Base-by-base conservation (phyloP, 1,140 invertebrate species). In the Brachionus rubens region DNA sequence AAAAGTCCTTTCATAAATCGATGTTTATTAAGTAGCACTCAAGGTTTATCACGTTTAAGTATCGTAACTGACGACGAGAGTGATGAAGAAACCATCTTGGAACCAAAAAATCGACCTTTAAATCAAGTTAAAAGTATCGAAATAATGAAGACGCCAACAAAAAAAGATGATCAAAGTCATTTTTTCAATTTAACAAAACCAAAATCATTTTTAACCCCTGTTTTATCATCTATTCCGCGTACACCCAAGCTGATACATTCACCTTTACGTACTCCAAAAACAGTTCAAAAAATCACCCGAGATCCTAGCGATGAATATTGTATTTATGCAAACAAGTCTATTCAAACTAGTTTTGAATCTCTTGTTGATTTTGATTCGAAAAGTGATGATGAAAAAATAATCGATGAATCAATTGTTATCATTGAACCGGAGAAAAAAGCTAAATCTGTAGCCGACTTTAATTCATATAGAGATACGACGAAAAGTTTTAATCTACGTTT, bases 1-100 rank as follows among this genome's bases (percentile, higher is more conserved):
- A 72, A 50, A 54, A 72, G 30, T 16, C 33, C 33, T 33, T 72
- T 54, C 9, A 16, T 14, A 1, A 72, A 48, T 12, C 33, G 40
- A 33, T 9, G 33, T 3, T 54, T 30, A 4, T 12, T 72, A 1
- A 72, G 50, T 21, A 50, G 50, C 30, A 72, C 68, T 19, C 46
- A 72, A 72, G 43, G 65, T 10, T 24, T 47, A 12, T 72, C 68
- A 40, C 28, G 36, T n/a, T 12, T 41, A 50, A 54, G 30, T 19
- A 43, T 72, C 4, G 43, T 72, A 16, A 72, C 68, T 21, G 68
- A 72, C n/a, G 68, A 72, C 41, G 68, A 72, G 28, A 72, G 68
- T 30, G 68, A 72, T 14, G 46, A 48, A 19, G 68, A 72, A 65
- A 46, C 36, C 19, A 30, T 59, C 36, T 9, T 30, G 24, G 7